phyloP scores from a whole-genome alignment of 1,140 invertebrate genomes.

The Aporrectodea caliginosa region DNA sequence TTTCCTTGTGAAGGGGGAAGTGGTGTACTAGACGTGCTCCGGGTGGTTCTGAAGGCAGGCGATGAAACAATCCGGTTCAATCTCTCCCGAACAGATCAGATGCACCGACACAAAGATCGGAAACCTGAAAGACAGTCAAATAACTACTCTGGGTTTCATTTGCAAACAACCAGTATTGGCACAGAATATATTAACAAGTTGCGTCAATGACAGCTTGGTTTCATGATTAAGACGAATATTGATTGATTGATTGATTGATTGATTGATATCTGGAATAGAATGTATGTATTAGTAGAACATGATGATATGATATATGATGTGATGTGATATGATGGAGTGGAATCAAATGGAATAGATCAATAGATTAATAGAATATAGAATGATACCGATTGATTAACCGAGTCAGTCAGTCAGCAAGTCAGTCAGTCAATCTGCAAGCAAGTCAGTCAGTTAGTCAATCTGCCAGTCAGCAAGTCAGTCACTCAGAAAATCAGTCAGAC shows the following conservation, averaged over 20 bases:
- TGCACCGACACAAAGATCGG: conserved; percentile 92
- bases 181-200: not conserved
- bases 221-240: not conserved
- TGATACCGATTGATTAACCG: conserved; percentile 23
- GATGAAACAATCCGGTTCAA: conserved; percentile 76
- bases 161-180: not conserved
- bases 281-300: not conserved
- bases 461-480: not conserved
- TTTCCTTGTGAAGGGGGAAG: no score
- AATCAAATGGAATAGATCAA: no score
- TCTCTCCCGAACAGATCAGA: conserved; percentile 79
- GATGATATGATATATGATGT: not conserved
- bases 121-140: conserved; percentile 64
- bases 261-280: not conserved
- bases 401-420: not conserved
- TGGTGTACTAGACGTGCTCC: conserved; percentile 64
- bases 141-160: not conserved
- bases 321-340: no score
- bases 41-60: conserved; percentile 89
- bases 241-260: not conserved
- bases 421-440: not conserved
- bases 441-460: not conserved
- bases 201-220: not conserved
- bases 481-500: not conserved
- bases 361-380: no score